These are phyloP conservation scores for Zoanthus solanderi DNA, from an alignment of 92 coral and sea anemone genomes.

Conservation along the genomic window DNA sequence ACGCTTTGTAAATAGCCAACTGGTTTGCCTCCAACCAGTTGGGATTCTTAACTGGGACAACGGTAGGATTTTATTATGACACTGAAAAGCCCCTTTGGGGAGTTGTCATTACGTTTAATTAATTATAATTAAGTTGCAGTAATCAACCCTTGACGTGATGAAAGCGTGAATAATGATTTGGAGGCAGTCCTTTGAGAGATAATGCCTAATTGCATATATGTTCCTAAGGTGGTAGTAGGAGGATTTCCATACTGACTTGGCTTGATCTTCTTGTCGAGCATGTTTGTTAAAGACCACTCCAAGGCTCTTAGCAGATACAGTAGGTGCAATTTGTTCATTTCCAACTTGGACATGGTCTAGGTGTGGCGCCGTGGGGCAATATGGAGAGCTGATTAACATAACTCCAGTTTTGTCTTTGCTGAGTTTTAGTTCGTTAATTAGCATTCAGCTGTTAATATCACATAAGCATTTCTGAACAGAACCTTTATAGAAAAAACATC, in stretches of 20 bases:
- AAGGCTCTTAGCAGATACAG: conserved; percentile 44
- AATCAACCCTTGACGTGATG: no score
- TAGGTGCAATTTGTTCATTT: conserved; percentile 22
- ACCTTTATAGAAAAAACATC: not conserved
- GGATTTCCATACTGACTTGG: not conserved
- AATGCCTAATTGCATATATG: not conserved
- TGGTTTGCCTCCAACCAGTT: no score
- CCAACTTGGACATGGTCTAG: conserved; percentile 23
- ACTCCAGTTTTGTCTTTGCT: conserved; percentile 50
- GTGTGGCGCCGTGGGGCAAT: conserved; percentile 21
- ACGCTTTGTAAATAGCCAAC: no score
- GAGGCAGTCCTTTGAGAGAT: no score
- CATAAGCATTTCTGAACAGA: conserved; percentile 2
- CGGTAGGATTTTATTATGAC: no score
- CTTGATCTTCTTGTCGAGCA: not conserved
- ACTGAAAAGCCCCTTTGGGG: no score
- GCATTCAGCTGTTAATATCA: no score
- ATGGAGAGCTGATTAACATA: conserved; percentile 45
- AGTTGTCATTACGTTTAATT: no score
- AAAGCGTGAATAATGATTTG: no score
- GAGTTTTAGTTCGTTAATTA: conserved; percentile 8
- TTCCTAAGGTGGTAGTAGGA: conserved; percentile 13
- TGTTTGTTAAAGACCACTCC: conserved; percentile 36
- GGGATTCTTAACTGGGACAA: no score
- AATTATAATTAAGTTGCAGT: no score